Evolutionary conservation across 92 coral and sea anemone genomes (phyloP).

Genomic region (Palythoa caribaeorum): DNA sequence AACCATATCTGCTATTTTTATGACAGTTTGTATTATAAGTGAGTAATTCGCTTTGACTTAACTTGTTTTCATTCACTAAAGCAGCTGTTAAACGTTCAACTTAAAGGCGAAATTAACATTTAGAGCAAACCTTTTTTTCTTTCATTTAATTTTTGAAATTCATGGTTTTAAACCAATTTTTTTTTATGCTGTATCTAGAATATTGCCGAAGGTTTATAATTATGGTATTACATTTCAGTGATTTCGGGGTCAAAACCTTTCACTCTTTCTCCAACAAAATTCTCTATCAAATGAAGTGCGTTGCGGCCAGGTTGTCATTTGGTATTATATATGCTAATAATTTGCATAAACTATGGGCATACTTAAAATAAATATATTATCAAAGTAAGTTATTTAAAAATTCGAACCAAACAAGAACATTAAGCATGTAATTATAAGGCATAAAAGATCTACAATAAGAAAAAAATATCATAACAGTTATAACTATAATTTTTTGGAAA

Average conservation of each 20-base stretch:
- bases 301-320: not conserved
- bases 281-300: conserved; percentile 9
- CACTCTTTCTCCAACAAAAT: conserved; percentile 1
- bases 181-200: not conserved
- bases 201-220: conserved; percentile 3
- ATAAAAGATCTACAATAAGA: not conserved
- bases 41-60: no score
- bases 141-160: no score
- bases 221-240: conserved; percentile 3
- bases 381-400: not conserved
- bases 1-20: no score
- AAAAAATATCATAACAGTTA: not conserved
- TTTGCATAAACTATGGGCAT: conserved; percentile 4
- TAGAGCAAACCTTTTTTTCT: no score
- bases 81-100: no score
- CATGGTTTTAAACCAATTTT: no score
- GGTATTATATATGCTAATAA: not conserved
- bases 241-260: not conserved
- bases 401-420: not conserved
- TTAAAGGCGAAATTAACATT: no score
- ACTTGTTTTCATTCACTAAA: no score
- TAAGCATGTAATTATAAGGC: conserved; percentile 3
- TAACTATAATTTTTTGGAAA: not conserved
- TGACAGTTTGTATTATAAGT: not conserved
- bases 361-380: not conserved